Conservation (phyloP, 2,113 vertebrate genomes). For the Hyla sarda region DNA sequence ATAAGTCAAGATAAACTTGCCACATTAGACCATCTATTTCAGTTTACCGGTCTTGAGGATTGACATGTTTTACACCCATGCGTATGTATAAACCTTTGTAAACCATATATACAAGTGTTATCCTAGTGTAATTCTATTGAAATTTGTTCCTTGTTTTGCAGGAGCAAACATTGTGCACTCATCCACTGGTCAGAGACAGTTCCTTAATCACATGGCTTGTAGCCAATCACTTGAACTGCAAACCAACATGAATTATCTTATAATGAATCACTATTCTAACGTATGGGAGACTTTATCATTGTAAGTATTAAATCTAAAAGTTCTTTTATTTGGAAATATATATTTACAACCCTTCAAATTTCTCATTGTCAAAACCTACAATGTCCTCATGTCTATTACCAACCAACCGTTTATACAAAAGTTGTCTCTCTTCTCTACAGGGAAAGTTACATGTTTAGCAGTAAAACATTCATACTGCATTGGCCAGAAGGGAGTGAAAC, state of each 20-base stretch:
- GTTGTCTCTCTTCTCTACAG: conserved; percentile 11
- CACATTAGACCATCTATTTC: too few species aligned
- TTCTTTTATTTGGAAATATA: too few species aligned
- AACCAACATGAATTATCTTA: neutral
- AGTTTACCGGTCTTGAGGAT: too few species aligned
- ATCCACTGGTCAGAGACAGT: neutral
- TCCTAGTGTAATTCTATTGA: neutral
- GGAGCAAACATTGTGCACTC: neutral
- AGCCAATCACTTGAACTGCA: neutral
- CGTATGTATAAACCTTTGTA: too few species aligned
- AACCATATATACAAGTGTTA: too few species aligned
- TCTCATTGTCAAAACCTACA: too few species aligned
- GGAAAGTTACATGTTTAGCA: conserved; percentile 17
- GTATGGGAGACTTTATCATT: conserved; percentile 3
- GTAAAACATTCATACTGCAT: neutral
- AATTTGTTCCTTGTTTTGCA: neutral
- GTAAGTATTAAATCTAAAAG: conserved; percentile 6
- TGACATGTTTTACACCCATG: too few species aligned
- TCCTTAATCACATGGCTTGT: conserved; percentile 33
- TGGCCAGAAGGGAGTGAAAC: neutral
- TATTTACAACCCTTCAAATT: too few species aligned
- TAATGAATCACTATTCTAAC: conserved; percentile 35
- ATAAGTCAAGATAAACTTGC: too few species aligned
- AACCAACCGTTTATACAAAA: too few species aligned
- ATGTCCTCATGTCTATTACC: too few species aligned